Evolutionary conservation across 2,113 vertebrate genomes (phyloP).

Genomic region (Mola mola): DNA sequence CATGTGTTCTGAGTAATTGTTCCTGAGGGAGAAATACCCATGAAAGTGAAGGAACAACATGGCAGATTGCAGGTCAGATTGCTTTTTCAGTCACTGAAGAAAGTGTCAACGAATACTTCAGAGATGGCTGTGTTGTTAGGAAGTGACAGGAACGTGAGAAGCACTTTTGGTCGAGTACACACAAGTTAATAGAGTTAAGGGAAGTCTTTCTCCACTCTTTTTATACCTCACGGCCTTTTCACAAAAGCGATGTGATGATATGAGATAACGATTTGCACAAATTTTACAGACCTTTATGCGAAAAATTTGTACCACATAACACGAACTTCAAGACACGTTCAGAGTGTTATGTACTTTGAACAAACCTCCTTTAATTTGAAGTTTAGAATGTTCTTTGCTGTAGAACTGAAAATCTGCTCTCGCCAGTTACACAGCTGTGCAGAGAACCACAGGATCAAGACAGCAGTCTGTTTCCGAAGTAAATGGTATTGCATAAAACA

Average conservation of each 20-base stretch:
- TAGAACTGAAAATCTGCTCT: neutral
- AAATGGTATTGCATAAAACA: neutral
- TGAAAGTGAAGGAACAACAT: conserved; percentile 54
- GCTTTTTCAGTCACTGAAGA: conserved; percentile 9
- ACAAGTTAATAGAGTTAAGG: conserved; percentile 30
- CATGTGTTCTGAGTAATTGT: conserved; percentile 46
- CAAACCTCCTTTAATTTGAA: neutral
- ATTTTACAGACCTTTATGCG: too few species aligned
- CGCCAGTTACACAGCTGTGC: too few species aligned
- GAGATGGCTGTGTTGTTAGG: conserved; percentile 22
- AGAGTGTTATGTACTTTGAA: neutral
- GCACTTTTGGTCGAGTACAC: conserved; percentile 23
- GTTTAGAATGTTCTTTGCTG: too few species aligned
- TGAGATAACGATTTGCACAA: conserved; percentile 3
- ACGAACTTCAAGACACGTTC: too few species aligned
- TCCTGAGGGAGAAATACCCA: conserved; percentile 29
- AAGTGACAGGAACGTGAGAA: conserved; percentile 18
- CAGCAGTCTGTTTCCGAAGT: neutral
- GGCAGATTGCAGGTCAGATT: conserved; percentile 26
- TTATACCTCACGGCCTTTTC: neutral
- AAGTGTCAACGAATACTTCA: conserved; percentile 16
- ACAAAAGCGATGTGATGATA: conserved; percentile 33
- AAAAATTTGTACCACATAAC: too few species aligned
- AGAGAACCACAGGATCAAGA: too few species aligned
- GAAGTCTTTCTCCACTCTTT: conserved; percentile 46